Evolutionary conservation across 2,797 vertebrate species (phyloP), one percentile per base, ranked within the genome.

Genomic region (Neosilurus mollespiculum): DNA sequence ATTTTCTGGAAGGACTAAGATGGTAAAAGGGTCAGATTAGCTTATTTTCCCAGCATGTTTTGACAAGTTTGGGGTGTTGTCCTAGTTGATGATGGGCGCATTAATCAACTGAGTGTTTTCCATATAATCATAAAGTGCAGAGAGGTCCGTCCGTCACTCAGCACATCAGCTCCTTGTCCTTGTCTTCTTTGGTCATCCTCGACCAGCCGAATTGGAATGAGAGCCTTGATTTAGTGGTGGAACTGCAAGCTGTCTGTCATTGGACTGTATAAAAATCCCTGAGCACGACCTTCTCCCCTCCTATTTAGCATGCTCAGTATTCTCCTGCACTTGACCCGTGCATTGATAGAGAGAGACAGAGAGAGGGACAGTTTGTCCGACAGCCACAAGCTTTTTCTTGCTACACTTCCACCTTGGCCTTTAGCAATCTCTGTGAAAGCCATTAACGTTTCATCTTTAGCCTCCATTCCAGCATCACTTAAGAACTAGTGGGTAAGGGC

Each of bases 241-340:
- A 85, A 80, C 78, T 65, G 80, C 81, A 75, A 82, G 84, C 72
- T 49, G 88, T 64, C 81, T 67, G 70, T 64, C n/a, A 83, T 86
- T 88, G 84, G 65, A 88, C 85, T 86, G 66, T 71, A 90, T 82
- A 85, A 83, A 88, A 84, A 80, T 85, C 64, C 61, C 75, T 86
- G 79, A 67, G 80, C 84, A 82, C 88, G 92, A 93, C 93, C 91
- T 94, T 93, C 91, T 91, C 84, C 84, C 56, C 67, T 87, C 88
- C 89, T 92, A 89, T 92, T 94, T 91, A 92, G 89, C 81, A 91
- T 92, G 88, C 91, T 86, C 87, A 90, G 92, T 93, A 91, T 91
- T 93, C 88, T 73, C 86, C 85, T 88, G 86, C 59, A 75, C 87
- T 91, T 93, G 93, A 93, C 91, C 91, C 90, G 84, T 87, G 82